Evolutionary conservation across 2,113 vertebrate genomes (phyloP), one percentile per base, ranked within the genome.

Genomic region (Orycteropus afer): DNA sequence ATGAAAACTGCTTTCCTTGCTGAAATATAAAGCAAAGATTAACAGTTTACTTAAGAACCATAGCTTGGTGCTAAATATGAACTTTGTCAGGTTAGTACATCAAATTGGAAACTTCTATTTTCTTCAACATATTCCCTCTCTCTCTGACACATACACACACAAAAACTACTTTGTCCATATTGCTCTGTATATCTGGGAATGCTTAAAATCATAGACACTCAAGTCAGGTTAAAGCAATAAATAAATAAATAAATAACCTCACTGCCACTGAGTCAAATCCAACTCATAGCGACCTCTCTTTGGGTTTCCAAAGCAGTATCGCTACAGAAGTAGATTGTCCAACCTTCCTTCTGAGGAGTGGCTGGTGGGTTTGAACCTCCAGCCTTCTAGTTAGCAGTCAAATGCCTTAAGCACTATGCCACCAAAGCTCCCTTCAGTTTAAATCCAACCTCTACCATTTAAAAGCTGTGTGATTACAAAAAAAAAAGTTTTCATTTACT

Each of bases 1-100:
- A 86, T 95, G 92, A 97, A 98, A 97, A 95, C 51, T 51, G 83
- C 8, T 86, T 97, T 95, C 59, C 76, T 97, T 77, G 49, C 51
- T 95, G 45, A 88, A 87, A 80, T 27, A 88, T 59, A 92, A 88
- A 84, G 67, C 61, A 85, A 91, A 82, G 34, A 92, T 69, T 12
- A 92, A 90, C 61, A 95, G 37, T 76, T 74, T 80, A 49, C 32
- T 37, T 53, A 37, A 90, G 78, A 45, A 23, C 18, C 67, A 94
- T 37, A 67, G 37, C 17, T 94, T 47, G n/a, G 37, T 40, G 42
- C 53, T 86, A 84, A 91, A 86, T 77, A 89, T 12, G 91, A 94
- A 79, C 45, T 86, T 94, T 95, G 55, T 45, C 29, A 71, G 45
- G 45, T 74, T 59, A 86, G 67, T 65, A 92, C 42, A 94, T 79